phyloP scores from a whole-genome alignment of 1,140 invertebrate species.

The Alviniconcha marisindica region DNA sequence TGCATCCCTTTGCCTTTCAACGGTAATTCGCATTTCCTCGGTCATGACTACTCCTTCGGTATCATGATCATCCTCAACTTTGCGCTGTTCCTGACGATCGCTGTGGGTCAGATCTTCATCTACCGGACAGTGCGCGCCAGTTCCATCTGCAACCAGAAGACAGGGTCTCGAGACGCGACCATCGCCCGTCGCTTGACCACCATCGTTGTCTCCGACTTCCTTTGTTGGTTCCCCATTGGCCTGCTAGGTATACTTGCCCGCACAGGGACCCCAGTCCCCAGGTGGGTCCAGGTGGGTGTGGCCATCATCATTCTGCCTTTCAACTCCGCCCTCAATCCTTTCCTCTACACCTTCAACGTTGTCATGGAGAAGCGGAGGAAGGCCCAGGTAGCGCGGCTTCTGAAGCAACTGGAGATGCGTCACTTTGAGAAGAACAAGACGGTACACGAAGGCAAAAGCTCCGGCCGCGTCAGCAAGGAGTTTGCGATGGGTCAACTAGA shows the following conservation, averaged over 20 bases:
- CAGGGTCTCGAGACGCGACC: slow-evolving; percentile 3
- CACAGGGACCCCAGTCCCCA: slow-evolving; percentile 39
- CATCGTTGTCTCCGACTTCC: slow-evolving; percentile 21
- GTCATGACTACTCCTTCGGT: slow-evolving; percentile 47
- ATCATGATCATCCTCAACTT: slow-evolving; percentile 45
- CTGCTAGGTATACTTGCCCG: slow-evolving; percentile 42
- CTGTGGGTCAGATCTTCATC: slow-evolving; percentile 45
- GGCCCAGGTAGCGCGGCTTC: neutral
- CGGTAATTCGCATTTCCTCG: slow-evolving; percentile 11
- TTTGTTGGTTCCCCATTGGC: slow-evolving; percentile 44
- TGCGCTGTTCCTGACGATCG: slow-evolving; percentile 49
- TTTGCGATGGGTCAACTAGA: neutral
- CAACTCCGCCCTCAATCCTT: slow-evolving; percentile 57
- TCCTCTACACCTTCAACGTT: slow-evolving; percentile 52
- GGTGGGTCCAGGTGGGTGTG: slow-evolving; percentile 50
- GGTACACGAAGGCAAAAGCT: neutral
- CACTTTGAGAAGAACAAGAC: neutral
- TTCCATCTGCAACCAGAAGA: neutral
- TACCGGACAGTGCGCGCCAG: slow-evolving; percentile 5
- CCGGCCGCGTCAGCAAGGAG: neutral
- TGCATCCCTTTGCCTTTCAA: slow-evolving; percentile 55
- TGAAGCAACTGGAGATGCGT: too few species aligned
- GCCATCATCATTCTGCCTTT: slow-evolving; percentile 54
- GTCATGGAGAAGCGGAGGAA: neutral
- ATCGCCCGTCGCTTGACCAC: slow-evolving; percentile 22